Evolutionary conservation across 2,797 vertebrate genomes (phyloP), one percentile per base, ranked within the genome.

Genomic region (Balearica regulorum): DNA sequence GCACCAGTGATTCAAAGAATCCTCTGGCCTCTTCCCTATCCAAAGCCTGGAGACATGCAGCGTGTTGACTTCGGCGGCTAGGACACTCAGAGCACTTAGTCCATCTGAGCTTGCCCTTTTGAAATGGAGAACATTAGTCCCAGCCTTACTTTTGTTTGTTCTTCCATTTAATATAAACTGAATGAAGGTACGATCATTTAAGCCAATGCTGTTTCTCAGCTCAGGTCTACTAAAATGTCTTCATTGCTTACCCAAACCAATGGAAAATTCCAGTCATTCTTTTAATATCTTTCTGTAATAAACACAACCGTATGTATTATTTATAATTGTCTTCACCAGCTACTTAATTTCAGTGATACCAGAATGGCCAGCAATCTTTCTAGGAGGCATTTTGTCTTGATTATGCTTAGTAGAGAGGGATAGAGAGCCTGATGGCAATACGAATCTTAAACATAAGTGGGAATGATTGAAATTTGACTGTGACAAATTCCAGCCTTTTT

Each of bases 221-320:
- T 91, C 65, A 54, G 35, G n/a, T 88, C 85, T 91, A 65, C 91
- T 93, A 81, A 96, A 96, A 91, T 29, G 37, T 94, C 91, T 90
- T 89, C 81, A 82, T 62, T 90, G 70, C 88, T 87, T 93, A 76
- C 62, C 62, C 48, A 79, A 94, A 94, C 37, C 29, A 51, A 44
- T 71, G 90, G 93, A 96, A 96, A 95, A 95, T 95, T 96, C 87
- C 89, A 77, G 78, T 92, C 44, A 95, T 94, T 94, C 75, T 92
- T 95, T 71, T 73, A 89, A 65, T 87, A 87, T 76, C 61, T 85
- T 92, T 93, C 88, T 75, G 86, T 69, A 94, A 92, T 93, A 89
- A 94, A 83, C 81, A 89, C 9, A 87, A 26, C 44, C 75, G 21
- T 79, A 87, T 96, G 53, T 93, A 95, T 96, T 92, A 96, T 96